A percentile compares a stretch with the other conserved stretches of the same genome.
These are phyloP conservation scores for Syndactyla subalaris DNA, from an alignment of 2,797 vertebrate species.

Conservation along the genomic window DNA sequence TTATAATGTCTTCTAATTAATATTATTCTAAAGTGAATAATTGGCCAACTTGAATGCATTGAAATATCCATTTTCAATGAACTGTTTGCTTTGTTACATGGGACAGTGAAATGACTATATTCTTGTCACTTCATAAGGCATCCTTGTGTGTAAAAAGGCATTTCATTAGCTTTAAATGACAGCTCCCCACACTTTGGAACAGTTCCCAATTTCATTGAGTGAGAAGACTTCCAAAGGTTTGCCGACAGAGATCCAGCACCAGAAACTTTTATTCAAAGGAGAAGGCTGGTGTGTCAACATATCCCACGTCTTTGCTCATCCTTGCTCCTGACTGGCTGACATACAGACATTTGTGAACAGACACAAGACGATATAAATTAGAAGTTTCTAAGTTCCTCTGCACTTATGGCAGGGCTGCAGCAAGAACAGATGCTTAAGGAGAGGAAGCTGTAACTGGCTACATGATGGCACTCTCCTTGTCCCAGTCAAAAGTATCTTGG, in stretches of 20 bases:
- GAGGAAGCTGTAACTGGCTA: neutral
- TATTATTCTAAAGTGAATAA: constrained; percentile 21
- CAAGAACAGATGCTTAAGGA: neutral
- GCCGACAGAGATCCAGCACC: neutral
- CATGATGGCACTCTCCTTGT: neutral
- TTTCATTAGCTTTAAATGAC: neutral
- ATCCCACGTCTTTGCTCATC: neutral
- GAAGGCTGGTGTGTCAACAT: neutral
- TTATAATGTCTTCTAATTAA: constrained; percentile 20
- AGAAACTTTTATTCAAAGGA: neutral
- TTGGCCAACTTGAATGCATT: neutral
- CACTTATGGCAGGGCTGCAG: neutral
- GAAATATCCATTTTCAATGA: neutral
- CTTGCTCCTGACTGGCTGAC: neutral
- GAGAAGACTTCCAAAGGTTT: neutral
- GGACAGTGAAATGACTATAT: constrained; percentile 11
- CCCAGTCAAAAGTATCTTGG: neutral
- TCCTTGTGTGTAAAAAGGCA: neutral
- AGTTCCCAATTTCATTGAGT: neutral
- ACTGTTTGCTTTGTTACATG: neutral
- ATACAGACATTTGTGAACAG: neutral
- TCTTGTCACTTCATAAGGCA: neutral
- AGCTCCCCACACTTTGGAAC: neutral
- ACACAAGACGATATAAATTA: neutral
- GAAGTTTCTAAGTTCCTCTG: neutral